Evolutionary conservation across 2,888 invertebrate genomes (phyloP).

Genomic region (Campoplex nolae): DNA sequence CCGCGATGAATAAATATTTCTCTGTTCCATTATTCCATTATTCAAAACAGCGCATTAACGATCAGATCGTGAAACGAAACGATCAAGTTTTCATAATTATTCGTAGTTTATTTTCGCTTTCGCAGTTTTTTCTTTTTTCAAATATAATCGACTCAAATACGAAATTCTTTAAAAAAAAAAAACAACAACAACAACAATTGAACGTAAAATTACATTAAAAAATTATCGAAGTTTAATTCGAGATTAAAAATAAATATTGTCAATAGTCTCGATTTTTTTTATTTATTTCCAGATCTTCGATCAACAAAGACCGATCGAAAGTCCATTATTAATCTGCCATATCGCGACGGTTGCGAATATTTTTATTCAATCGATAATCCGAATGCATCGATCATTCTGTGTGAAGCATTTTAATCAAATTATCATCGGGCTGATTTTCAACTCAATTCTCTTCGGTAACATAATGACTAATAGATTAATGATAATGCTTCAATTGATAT

Average conservation of each 20-base stretch:
- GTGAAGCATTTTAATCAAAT: conserved; percentile 1
- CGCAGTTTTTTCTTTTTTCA: background rate
- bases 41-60: background rate
- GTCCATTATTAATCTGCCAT: conserved; percentile 2
- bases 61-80: background rate
- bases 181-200: background rate
- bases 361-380: background rate
- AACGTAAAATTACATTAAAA: background rate
- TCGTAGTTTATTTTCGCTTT: background rate
- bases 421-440: background rate
- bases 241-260: background rate
- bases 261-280: background rate
- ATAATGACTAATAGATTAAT: background rate
- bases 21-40: background rate
- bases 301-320: background rate
- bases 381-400: background rate
- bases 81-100: background rate
- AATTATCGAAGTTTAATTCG: background rate
- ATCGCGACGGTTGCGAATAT: background rate
- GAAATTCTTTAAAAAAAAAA: too few relatives aligned
- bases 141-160: too few relatives aligned
- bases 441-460: background rate
- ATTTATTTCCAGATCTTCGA: background rate
- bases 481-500: conserved; percentile 2
- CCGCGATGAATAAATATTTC: background rate